These are phyloP conservation scores for Paratrypauchen microcephalus DNA, from an alignment of 2,797 vertebrate genomes.

Conservation along the genomic window DNA sequence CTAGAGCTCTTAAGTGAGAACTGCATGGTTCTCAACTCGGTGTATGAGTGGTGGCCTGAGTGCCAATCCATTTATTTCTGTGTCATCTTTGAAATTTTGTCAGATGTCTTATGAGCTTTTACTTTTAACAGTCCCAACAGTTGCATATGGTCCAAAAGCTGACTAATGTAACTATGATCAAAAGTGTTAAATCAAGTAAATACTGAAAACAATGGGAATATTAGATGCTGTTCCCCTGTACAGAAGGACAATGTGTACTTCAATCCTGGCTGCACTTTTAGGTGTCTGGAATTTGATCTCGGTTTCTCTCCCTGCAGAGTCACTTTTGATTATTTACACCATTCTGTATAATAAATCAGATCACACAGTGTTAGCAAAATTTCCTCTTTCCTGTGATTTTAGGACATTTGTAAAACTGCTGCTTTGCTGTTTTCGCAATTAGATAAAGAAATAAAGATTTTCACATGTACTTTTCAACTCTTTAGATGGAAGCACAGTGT, in stretches of 20 bases:
- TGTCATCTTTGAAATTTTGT: constrained; percentile 23
- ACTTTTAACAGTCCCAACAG: constrained; percentile 7
- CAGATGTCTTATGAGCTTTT: not conserved
- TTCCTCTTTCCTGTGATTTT: constrained; percentile 55
- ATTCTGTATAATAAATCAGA: constrained; percentile 55
- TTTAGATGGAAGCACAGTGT: constrained; percentile 47
- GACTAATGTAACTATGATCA: constrained; percentile 8
- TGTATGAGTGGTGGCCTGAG: constrained; percentile 64
- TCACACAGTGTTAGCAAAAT: constrained; percentile 38
- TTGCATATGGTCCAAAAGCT: not conserved
- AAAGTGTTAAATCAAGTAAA: not conserved
- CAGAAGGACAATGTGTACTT: constrained; percentile 15
- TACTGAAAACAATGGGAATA: not conserved
- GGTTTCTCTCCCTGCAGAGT: constrained; percentile 35
- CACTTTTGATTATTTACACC: constrained; percentile 62
- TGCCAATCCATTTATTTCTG: constrained; percentile 22
- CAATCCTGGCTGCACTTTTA: constrained; percentile 13
- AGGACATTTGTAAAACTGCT: constrained; percentile 47
- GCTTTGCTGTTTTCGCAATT: constrained; percentile 48
- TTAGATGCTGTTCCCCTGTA: constrained; percentile 19
- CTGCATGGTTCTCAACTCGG: constrained; percentile 45
- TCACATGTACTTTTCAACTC: constrained; percentile 58
- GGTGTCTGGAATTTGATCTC: constrained; percentile 27
- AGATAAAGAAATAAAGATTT: constrained; percentile 41
- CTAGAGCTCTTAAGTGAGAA: constrained; percentile 51